A percentile compares a stretch with the other conserved stretches of the same genome.
These are phyloP conservation scores for Indicator indicator DNA, from an alignment of 2,113 vertebrate genomes.

Conservation along the genomic window DNA sequence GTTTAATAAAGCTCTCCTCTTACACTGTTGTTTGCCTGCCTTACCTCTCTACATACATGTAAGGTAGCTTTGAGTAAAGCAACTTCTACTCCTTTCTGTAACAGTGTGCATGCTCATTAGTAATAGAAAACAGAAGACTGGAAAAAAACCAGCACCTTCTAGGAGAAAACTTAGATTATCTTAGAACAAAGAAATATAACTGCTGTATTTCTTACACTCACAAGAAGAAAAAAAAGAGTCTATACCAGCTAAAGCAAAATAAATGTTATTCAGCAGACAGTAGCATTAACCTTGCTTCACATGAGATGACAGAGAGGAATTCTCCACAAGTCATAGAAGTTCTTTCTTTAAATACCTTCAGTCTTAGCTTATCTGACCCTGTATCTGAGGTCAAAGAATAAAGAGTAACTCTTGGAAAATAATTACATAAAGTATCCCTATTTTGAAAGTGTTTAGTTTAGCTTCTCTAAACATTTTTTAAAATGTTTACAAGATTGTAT, in stretches of 20 bases:
- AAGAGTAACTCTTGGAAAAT: neutral
- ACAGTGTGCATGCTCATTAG: neutral
- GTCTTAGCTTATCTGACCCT: neutral
- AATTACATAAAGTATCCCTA: neutral
- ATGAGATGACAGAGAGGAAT: neutral
- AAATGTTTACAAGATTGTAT: neutral
- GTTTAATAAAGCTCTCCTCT: neutral
- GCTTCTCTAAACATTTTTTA: neutral
- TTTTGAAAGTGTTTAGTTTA: neutral
- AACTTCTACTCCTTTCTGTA: neutral
- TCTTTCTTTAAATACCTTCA: neutral
- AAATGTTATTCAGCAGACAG: neutral
- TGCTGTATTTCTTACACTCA: neutral
- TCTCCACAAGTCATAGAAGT: neutral
- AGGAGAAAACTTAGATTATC: neutral
- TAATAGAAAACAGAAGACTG: neutral
- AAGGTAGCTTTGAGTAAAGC: neutral
- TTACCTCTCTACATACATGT: neutral
- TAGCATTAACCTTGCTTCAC: neutral
- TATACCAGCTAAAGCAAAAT: neutral
- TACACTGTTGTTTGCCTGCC: neutral
- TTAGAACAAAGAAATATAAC: neutral
- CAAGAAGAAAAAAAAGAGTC: neutral
- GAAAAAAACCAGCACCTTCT: neutral
- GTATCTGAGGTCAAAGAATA: neutral